Conservation (phyloP, 2,888 invertebrate genomes). For the Tethea ocularis region DNA sequence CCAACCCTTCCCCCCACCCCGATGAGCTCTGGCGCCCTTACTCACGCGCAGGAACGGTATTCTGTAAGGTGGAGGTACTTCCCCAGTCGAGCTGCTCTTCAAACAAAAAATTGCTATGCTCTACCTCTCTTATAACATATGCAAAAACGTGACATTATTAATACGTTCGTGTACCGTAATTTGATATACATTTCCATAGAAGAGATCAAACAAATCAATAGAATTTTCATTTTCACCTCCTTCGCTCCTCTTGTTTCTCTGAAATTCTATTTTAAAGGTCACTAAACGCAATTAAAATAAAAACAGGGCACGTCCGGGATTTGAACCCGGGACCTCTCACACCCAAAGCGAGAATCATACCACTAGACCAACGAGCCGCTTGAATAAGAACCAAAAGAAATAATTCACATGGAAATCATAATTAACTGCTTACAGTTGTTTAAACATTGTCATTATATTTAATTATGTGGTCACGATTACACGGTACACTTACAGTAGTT, state of each 20-base stretch:
- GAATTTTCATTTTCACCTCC: background rate
- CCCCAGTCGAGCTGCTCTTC: no score
- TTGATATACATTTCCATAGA: background rate
- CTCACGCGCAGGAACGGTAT: no score
- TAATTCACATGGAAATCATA: background rate
- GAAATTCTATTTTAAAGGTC: background rate
- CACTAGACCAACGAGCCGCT: constrained; percentile 84
- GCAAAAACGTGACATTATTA: no score
- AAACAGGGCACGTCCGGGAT: constrained; percentile 61
- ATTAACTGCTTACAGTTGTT: background rate
- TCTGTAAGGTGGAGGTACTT: no score
- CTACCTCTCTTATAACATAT: no score
- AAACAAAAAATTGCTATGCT: no score
- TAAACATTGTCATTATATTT: background rate
- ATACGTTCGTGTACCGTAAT: no score
- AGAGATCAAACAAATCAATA: no score
- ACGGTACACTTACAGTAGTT: no score
- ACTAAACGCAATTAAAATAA: background rate
- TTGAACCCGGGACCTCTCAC: constrained; percentile 80
- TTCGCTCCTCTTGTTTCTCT: no score
- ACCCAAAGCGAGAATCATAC: constrained; percentile 85
- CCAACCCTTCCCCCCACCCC: no score
- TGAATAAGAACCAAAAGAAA: background rate
- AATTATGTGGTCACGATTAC: background rate
- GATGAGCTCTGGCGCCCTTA: no score